Evolutionary conservation across 2,888 invertebrate species (phyloP).

Genomic region (Holacanthella duospinosa): DNA sequence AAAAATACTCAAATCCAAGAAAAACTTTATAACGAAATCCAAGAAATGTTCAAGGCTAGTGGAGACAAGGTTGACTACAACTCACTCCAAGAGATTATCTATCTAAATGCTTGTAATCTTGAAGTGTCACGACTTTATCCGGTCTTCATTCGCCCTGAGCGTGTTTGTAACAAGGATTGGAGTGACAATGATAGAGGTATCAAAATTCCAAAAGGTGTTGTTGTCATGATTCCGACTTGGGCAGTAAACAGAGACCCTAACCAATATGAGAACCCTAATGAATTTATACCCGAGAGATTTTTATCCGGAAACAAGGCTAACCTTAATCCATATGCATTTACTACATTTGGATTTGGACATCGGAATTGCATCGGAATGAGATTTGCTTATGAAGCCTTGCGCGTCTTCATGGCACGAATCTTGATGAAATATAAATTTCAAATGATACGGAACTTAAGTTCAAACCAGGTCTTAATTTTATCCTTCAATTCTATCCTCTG

Average conservation of each 20-base stretch:
- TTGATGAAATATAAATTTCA: not conserved
- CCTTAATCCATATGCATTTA: constrained; percentile 17
- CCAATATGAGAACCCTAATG: constrained; percentile 15
- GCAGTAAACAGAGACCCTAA: constrained; percentile 19
- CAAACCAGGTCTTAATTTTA: not conserved
- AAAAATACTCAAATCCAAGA: constrained; percentile 18
- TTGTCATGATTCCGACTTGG: constrained; percentile 24
- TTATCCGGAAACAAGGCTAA: constrained; percentile 25
- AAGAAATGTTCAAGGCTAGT: constrained; percentile 15
- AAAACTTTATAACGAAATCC: constrained; percentile 19
- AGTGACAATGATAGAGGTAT: constrained; percentile 12
- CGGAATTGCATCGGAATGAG: constrained; percentile 19
- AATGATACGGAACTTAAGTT: not conserved
- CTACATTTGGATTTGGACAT: constrained; percentile 18
- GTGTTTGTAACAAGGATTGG: constrained; percentile 30
- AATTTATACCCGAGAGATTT: constrained; percentile 20
- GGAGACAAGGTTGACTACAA: constrained; percentile 20
- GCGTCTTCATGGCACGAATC: not conserved
- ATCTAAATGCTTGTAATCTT: constrained; percentile 18
- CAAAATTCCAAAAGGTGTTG: constrained; percentile 12
- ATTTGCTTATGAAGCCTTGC: not conserved
- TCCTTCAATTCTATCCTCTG: not conserved
- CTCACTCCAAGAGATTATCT: constrained; percentile 17
- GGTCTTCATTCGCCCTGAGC: constrained; percentile 20
- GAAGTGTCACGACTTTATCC: constrained; percentile 22